Base-by-base conservation (phyloP, 23 tunicate species). In the Aplidium turbinatum region DNA sequence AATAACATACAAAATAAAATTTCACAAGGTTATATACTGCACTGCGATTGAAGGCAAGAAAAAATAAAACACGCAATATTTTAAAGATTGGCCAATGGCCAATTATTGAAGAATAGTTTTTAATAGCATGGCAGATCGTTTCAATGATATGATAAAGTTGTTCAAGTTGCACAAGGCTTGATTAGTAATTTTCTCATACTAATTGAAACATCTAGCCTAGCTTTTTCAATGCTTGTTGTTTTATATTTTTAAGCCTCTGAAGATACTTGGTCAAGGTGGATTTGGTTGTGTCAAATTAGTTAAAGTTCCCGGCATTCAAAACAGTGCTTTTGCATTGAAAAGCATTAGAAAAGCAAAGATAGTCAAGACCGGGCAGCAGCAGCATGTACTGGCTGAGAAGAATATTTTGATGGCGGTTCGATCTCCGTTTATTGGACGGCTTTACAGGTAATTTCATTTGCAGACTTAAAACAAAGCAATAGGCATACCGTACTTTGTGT, bases 251-350 rank as follows among this genome's bases (percentile, higher is more conserved):
- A 76, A 94, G 94, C 57, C 75, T 0, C 4, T 87, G 4, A 57
- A 39, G 20, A 35, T 76, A 16, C 71, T 93, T 22, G 94, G 98
- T 29, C 85, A 86, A 38, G 98, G 98, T 21, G 98, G 98, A 19
- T 93, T 93, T 76, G 98, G 98, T 25, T 75, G 82, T 35, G 98
- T 93, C 21, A 93, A 88, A 27, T 63, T 93, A 19, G 93, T 86
- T 18, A 53, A 39, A 39, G 66, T 86, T 32, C 79, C 82, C 0
- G 80, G 89, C 0, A 23, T 93, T 9, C 23, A 79, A 0, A 69
- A 81, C n/a, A 27, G 77, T 25, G 83, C 98, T 4, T 81, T 85
- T 35, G 98, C 98, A 31, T 69, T 93, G 77, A 93, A 93, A 61
- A 45, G 66, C 19, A 86, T 93, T 48, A 55, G 85, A 38, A 86